These are phyloP conservation scores for Fulica atra DNA, from an alignment of 2,113 vertebrate species.

Conservation along the genomic window DNA sequence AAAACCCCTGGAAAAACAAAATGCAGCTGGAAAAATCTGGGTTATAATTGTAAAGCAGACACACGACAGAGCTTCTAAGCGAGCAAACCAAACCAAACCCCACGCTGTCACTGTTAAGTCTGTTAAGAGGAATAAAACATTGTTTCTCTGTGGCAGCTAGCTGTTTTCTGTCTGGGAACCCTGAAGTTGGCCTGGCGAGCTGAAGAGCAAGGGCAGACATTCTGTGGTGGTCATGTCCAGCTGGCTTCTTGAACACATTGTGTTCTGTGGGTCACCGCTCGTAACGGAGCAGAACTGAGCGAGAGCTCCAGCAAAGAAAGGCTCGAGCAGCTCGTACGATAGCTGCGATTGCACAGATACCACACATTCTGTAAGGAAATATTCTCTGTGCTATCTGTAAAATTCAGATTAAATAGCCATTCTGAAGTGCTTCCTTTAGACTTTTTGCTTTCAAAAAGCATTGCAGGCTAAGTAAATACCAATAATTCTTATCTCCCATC, in stretches of 20 bases:
- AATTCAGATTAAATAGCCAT: conserved; percentile 62
- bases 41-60: background rate
- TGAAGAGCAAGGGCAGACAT: background rate
- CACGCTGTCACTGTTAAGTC: background rate
- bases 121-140: background rate
- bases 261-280: conserved; percentile 37
- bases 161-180: conserved; percentile 24
- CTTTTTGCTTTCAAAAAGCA: conserved; percentile 39
- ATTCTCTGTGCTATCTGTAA: conserved; percentile 56
- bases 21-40: background rate
- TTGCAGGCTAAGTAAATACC: conserved; percentile 61
- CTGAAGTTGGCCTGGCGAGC: background rate
- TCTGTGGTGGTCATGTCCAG: conserved; percentile 42
- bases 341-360: conserved; percentile 52
- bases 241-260: conserved; percentile 11
- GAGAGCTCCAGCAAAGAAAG: conserved; percentile 34
- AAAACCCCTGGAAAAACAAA: background rate
- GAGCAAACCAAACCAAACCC: background rate
- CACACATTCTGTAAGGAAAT: conserved; percentile 39
- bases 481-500: conserved; percentile 67
- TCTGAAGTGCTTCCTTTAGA: conserved; percentile 65
- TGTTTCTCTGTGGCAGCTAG: background rate
- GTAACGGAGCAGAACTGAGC: conserved; percentile 43
- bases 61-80: background rate
- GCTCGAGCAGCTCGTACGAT: background rate